Conservation (phyloP, 2,113 vertebrate species). For the Bettongia penicillata region DNA sequence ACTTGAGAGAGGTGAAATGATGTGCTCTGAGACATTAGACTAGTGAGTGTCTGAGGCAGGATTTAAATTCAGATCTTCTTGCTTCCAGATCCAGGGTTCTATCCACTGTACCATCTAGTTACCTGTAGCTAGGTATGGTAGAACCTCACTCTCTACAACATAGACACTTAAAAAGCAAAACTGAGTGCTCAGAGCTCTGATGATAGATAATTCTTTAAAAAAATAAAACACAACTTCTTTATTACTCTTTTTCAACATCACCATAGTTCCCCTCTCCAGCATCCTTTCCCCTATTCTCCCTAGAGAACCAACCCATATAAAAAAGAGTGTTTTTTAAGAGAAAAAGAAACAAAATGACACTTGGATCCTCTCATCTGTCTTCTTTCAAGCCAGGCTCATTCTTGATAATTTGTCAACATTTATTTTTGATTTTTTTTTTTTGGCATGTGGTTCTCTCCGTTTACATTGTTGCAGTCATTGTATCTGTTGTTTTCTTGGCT, state of each 20-base stretch:
- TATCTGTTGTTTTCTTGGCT: too few species aligned
- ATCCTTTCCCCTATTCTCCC: too few species aligned
- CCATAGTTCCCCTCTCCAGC: not conserved
- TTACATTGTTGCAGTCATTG: too few species aligned
- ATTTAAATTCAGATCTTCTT: not conserved
- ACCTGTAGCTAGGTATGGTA: not conserved
- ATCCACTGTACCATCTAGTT: not conserved
- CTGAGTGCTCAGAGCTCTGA: not conserved
- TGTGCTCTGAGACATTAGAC: not conserved
- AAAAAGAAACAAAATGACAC: not conserved
- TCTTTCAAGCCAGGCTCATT: not conserved
- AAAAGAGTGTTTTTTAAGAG: not conserved
- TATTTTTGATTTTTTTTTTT: not conserved
- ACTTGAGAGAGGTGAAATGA: not conserved
- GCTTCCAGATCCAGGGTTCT: not conserved
- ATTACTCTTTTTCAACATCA: not conserved
- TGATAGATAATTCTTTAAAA: not conserved
- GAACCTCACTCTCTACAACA: too few species aligned
- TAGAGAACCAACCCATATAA: not conserved
- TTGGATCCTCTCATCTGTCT: not conserved
- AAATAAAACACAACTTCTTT: not conserved
- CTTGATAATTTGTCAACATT: not conserved
- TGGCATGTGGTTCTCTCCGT: too few species aligned
- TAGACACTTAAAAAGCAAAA: not conserved
- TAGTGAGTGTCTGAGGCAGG: not conserved